Percentiles rank a stretch among this genome's conserved stretches.
Evolutionary conservation across 2,797 vertebrate genomes (phyloP).

Genomic region (Acropternis orthonyx): DNA sequence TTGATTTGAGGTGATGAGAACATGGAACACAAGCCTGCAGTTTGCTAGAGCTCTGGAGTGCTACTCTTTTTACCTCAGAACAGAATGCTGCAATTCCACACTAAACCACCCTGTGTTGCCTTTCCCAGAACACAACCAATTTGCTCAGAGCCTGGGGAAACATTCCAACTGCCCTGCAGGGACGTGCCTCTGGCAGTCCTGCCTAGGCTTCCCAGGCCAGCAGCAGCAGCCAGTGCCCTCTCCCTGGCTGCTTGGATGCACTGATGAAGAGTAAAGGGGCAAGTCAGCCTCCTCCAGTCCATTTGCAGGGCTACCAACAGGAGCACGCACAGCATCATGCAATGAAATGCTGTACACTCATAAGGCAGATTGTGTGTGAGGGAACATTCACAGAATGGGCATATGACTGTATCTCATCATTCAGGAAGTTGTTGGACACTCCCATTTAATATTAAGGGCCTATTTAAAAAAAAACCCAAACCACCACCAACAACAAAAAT

Average conservation of each 20-base stretch:
- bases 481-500: not conserved
- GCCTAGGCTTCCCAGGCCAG: rapidly evolving
- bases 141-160: not conserved
- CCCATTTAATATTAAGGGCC: not conserved
- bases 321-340: not conserved
- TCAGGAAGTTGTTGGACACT: not conserved
- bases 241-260: not conserved
- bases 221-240: not conserved
- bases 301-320: not conserved
- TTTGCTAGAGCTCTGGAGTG: not conserved
- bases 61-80: not conserved
- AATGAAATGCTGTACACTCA: rapidly evolving
- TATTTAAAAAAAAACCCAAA: not conserved
- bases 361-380: not conserved
- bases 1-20: not conserved
- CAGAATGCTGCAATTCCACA: not conserved
- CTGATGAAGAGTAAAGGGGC: not conserved
- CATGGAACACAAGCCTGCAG: not conserved
- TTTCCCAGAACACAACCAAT: not conserved
- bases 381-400: not conserved
- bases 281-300: not conserved
- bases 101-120: not conserved
- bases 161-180: not conserved
- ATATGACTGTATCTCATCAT: not conserved
- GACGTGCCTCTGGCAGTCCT: not conserved